phyloP scores from a whole-genome alignment of 2,113 vertebrate species.

The Oncorhynchus masou region DNA sequence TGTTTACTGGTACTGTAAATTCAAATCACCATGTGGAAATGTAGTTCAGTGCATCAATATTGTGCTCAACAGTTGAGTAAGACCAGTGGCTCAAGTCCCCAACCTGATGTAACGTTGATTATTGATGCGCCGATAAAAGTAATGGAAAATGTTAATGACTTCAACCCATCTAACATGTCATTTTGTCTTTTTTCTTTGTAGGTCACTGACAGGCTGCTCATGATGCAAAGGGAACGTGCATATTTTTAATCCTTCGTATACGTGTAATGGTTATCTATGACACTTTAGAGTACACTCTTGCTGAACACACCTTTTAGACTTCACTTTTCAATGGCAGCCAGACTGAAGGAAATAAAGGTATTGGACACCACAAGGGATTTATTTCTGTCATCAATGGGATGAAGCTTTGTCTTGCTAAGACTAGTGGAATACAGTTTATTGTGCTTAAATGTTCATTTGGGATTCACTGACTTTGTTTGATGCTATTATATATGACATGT shows the following conservation, averaged over 20 bases:
- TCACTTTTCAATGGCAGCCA: slow-evolving; percentile 25
- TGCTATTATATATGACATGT: background rate
- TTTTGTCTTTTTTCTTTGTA: slow-evolving; percentile 37
- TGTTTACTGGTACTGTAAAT: background rate
- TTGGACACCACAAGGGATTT: slow-evolving; percentile 27
- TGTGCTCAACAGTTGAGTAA: background rate
- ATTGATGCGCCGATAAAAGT: background rate
- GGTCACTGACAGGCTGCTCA: slow-evolving; percentile 42
- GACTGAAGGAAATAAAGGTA: slow-evolving; percentile 36
- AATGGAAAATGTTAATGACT: background rate
- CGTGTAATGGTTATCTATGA: slow-evolving; percentile 36
- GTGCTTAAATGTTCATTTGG: slow-evolving; percentile 11
- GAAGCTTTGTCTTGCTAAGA: background rate
- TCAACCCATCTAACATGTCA: background rate
- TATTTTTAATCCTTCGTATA: slow-evolving; percentile 60
- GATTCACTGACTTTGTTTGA: background rate
- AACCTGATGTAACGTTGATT: background rate
- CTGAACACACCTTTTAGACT: slow-evolving; percentile 48
- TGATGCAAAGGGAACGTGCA: slow-evolving; percentile 47
- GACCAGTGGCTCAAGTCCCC: background rate
- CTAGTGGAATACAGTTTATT: slow-evolving; percentile 27
- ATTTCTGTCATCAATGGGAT: background rate
- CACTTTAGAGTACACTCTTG: slow-evolving; percentile 61
- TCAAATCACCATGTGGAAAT: background rate
- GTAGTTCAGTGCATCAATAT: too few relatives aligned